Percentiles rank a stretch among this genome's conserved stretches.
Evolutionary conservation across 2,888 invertebrate genomes (phyloP).

Genomic region (Chalcosyrphus nemorum): DNA sequence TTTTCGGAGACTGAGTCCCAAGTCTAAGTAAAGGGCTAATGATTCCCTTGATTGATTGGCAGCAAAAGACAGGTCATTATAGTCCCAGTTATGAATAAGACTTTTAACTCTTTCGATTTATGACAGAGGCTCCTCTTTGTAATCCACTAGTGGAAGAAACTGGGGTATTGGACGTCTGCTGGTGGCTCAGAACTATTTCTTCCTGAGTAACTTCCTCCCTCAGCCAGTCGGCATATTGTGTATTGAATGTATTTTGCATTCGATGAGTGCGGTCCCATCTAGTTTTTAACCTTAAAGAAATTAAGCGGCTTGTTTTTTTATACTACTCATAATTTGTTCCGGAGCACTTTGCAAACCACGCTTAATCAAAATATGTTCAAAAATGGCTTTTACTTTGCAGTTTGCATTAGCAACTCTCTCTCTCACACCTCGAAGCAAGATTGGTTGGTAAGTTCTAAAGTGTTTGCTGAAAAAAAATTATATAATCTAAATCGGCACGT

Average conservation of each 20-base stretch:
- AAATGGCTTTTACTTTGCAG: not conserved
- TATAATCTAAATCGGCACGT: not conserved
- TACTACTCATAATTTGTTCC: not conserved
- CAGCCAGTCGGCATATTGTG: not conserved
- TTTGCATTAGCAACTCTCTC: not conserved
- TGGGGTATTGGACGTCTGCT: not conserved
- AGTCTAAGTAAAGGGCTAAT: not conserved
- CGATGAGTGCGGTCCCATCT: not conserved
- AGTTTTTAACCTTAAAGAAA: not conserved
- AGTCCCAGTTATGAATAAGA: not conserved
- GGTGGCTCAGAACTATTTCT: not conserved
- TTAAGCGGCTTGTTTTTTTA: not conserved
- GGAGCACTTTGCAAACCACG: not conserved
- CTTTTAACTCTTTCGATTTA: not conserved
- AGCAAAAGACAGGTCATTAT: not conserved
- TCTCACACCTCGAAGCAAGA: not conserved
- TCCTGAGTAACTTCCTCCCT: not conserved
- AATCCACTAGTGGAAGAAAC: not conserved
- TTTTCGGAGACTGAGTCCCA: not conserved
- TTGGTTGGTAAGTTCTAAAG: not conserved
- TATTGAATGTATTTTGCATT: not conserved
- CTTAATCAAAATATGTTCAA: too few relatives aligned
- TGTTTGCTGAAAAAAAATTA: not conserved
- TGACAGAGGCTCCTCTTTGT: not conserved
- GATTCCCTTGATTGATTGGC: not conserved